Percentiles rank a stretch among this genome's conserved stretches.
phyloP scores from a whole-genome alignment of 1,140 invertebrate genomes.

The Lepidurus arcticus region DNA sequence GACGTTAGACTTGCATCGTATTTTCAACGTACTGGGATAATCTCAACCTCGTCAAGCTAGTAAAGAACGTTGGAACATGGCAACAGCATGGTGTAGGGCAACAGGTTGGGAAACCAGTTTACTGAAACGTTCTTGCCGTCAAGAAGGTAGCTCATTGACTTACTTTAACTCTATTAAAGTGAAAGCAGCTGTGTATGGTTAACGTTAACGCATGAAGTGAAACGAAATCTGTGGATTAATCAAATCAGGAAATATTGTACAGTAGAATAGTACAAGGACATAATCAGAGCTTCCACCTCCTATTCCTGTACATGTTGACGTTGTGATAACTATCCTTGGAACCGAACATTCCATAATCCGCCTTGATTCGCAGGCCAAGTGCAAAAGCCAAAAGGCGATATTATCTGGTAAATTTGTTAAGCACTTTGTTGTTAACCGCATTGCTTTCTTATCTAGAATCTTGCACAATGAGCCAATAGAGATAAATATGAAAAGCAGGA shows the following conservation, averaged over 20 bases:
- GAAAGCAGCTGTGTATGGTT: not conserved
- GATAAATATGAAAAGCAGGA: too few species aligned
- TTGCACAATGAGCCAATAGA: too few species aligned
- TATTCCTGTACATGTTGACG: too few species aligned
- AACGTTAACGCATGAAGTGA: not conserved
- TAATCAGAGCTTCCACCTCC: too few species aligned
- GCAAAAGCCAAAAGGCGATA: too few species aligned
- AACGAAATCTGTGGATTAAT: not conserved
- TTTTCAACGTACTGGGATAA: not conserved
- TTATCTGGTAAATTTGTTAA: too few species aligned
- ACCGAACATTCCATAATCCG: too few species aligned
- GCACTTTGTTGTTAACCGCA: too few species aligned
- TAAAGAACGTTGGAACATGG: constrained; percentile 9
- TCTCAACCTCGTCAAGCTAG: not conserved
- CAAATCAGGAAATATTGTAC: not conserved
- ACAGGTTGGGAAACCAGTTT: constrained; percentile 21
- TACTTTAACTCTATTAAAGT: not conserved
- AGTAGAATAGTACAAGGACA: not conserved
- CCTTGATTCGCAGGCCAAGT: too few species aligned
- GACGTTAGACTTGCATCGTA: not conserved
- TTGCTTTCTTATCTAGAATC: too few species aligned
- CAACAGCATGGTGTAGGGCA: not conserved
- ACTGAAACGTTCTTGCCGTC: not conserved
- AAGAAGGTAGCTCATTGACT: not conserved
- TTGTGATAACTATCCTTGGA: too few species aligned